phyloP scores from a whole-genome alignment of 2,797 vertebrate genomes.

The Squalus acanthias region DNA sequence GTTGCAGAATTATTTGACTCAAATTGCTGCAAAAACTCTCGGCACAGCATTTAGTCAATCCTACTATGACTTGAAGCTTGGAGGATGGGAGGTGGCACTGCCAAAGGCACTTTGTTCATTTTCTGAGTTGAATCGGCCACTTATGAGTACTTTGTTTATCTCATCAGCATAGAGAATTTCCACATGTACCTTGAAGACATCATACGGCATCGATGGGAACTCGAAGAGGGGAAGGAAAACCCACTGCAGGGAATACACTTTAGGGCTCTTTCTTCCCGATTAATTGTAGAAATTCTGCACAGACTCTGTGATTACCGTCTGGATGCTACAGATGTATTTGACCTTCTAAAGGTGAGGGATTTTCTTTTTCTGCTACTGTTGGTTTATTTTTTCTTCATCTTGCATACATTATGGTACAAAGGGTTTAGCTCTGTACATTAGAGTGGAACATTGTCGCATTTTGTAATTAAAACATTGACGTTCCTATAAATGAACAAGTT shows the following conservation, averaged over 20 bases:
- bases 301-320: slow-evolving; percentile 39
- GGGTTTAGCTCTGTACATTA: neutral
- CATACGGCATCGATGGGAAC: slow-evolving; percentile 38
- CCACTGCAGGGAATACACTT: slow-evolving; percentile 34
- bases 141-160: neutral
- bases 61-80: too few relatives aligned
- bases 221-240: slow-evolving; percentile 39
- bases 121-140: neutral
- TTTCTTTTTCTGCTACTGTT: neutral
- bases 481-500: neutral
- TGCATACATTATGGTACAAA: neutral
- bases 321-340: slow-evolving; percentile 39
- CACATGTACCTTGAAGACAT: slow-evolving; percentile 39
- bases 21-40: neutral
- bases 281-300: slow-evolving; percentile 36
- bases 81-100: neutral
- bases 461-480: neutral
- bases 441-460: neutral
- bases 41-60: neutral
- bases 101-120: neutral
- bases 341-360: slow-evolving; percentile 39
- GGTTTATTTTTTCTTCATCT: neutral
- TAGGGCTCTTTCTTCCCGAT: slow-evolving; percentile 31
- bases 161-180: slow-evolving; percentile 38
- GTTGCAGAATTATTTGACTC: neutral